phyloP scores from a whole-genome alignment of 2,797 vertebrate genomes.

The Agapornis canus region DNA sequence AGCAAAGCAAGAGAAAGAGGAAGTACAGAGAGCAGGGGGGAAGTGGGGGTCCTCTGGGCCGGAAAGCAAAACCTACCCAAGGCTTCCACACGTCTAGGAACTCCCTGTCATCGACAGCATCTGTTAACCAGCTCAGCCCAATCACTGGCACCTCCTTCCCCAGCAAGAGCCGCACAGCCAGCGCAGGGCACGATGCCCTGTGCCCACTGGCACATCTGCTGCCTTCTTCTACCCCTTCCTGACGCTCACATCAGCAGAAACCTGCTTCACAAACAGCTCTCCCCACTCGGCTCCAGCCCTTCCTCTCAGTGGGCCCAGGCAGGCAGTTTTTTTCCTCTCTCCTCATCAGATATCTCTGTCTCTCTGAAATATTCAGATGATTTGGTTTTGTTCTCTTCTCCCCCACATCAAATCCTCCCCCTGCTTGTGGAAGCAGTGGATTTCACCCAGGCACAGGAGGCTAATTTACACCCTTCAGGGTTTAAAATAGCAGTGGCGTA shows the following conservation, averaged over 20 bases:
- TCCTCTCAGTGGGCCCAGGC: not conserved
- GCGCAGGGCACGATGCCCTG: fast-evolving
- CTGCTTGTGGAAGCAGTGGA: constrained; percentile 49
- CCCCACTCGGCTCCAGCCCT: not conserved
- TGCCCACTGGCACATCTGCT: not conserved
- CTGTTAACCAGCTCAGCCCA: not conserved
- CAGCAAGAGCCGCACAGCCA: not conserved
- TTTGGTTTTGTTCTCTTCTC: constrained; percentile 49
- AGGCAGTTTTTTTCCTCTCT: not conserved
- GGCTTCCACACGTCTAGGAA: not conserved
- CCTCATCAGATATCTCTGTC: constrained; percentile 31
- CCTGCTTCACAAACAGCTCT: not conserved
- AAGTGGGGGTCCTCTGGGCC: not conserved
- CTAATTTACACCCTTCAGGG: constrained; percentile 84
- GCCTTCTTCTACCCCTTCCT: not conserved
- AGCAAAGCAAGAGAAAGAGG: not conserved
- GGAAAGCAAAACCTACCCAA: not conserved
- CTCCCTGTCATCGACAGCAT: not conserved
- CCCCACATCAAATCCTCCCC: constrained; percentile 54
- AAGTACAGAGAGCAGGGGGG: not conserved
- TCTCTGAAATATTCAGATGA: constrained; percentile 59
- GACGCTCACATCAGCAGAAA: not conserved
- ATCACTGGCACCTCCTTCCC: not conserved
- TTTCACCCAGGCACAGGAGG: constrained; percentile 69
- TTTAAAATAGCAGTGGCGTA: constrained; percentile 82